A percentile compares a stretch with the other conserved stretches of the same genome.
Evolutionary conservation across 2,113 vertebrate species (phyloP).

Genomic region (Rhipidura dahli): DNA sequence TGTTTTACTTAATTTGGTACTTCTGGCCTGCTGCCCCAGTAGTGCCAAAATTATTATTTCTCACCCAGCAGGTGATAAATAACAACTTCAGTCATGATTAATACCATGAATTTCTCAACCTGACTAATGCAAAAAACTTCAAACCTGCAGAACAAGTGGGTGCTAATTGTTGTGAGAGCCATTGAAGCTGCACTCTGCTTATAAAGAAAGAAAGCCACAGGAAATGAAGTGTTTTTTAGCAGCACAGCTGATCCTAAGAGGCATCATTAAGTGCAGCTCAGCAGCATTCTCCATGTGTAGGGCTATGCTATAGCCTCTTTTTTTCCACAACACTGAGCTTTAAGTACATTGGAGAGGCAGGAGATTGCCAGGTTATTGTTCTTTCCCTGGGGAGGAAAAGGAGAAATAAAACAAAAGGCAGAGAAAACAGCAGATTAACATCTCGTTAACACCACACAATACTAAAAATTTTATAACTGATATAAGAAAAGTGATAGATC

Average conservation of each 20-base stretch:
- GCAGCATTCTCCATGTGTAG: slow-evolving; percentile 49
- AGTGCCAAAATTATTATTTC: slow-evolving; percentile 91
- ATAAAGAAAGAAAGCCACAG: slow-evolving; percentile 73
- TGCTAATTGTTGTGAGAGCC: slow-evolving; percentile 86
- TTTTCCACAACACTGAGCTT: slow-evolving; percentile 32
- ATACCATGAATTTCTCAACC: slow-evolving; percentile 79
- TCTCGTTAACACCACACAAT: not conserved
- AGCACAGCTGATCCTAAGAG: slow-evolving; percentile 75
- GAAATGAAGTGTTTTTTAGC: slow-evolving; percentile 76
- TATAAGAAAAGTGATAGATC: not conserved
- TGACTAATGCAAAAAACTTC: slow-evolving; percentile 75
- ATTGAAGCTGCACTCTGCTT: slow-evolving; percentile 73
- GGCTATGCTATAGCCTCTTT: slow-evolving; percentile 13
- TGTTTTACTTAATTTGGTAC: slow-evolving; percentile 92
- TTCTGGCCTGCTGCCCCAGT: slow-evolving; percentile 87
- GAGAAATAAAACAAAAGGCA: slow-evolving; percentile 8
- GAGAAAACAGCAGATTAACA: not conserved
- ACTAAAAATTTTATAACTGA: not conserved
- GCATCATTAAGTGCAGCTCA: slow-evolving; percentile 78
- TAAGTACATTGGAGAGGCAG: slow-evolving; percentile 65
- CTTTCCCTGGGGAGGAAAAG: not conserved
- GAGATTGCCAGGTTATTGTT: slow-evolving; percentile 40
- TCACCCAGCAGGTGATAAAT: slow-evolving; percentile 87
- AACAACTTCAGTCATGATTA: slow-evolving; percentile 86
- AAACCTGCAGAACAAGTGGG: slow-evolving; percentile 80